Evolutionary conservation across 2,113 vertebrate genomes (phyloP).

Genomic region (Telmatochromis sp.): DNA sequence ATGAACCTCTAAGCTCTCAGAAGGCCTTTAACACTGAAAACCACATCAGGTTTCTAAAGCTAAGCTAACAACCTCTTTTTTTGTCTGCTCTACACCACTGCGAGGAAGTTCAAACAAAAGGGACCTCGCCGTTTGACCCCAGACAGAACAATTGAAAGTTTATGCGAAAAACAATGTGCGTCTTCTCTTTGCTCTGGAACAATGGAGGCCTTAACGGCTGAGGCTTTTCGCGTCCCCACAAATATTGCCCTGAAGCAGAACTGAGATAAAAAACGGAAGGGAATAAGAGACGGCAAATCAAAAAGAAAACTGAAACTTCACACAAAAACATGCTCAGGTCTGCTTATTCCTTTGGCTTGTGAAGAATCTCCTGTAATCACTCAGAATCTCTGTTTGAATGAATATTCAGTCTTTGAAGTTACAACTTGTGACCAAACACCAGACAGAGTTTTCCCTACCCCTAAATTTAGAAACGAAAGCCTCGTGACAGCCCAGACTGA

Average conservation of each 20-base stretch:
- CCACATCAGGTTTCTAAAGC: constrained; percentile 23
- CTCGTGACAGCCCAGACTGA: background rate
- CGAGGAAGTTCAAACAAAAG: constrained; percentile 71
- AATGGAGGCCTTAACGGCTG: constrained; percentile 55
- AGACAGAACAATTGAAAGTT: constrained; percentile 69
- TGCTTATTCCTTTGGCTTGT: background rate
- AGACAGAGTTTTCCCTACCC: background rate
- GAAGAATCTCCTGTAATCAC: background rate
- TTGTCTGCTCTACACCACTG: constrained; percentile 1
- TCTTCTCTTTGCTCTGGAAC: constrained; percentile 55
- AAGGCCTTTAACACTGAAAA: constrained; percentile 36
- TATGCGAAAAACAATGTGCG: constrained; percentile 62
- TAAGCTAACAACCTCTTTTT: constrained; percentile 35
- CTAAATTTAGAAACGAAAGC: background rate
- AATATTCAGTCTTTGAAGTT: background rate
- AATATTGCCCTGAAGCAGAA: constrained; percentile 23
- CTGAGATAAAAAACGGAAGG: background rate
- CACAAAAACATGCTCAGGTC: background rate
- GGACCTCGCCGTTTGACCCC: constrained; percentile 67
- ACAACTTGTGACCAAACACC: background rate
- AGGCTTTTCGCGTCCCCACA: constrained; percentile 34
- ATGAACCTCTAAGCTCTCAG: constrained; percentile 9
- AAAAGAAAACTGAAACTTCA: background rate
- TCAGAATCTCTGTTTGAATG: background rate
- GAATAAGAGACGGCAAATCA: background rate